phyloP scores from a whole-genome alignment of 1,140 invertebrate species.

The Ectropis grisescens region DNA sequence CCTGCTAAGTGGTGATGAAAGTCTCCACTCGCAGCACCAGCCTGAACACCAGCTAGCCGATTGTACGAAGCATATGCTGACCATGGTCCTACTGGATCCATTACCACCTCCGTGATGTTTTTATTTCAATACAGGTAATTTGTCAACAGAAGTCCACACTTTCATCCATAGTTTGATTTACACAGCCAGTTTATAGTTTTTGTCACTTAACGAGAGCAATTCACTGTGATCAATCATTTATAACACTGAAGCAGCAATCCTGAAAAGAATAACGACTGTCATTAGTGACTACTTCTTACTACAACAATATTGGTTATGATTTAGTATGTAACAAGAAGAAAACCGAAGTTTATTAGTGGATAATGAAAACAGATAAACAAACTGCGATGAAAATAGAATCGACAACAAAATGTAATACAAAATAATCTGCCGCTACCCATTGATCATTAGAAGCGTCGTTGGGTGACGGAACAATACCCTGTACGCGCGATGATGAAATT shows the following conservation, averaged over 20 bases:
- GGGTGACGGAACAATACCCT: slow-evolving; percentile 47
- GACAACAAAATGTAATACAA: slow-evolving; percentile 40
- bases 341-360: too few relatives aligned
- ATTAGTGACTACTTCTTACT: too few relatives aligned
- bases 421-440: slow-evolving; percentile 54
- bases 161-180: slow-evolving; percentile 62
- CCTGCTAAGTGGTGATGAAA: slow-evolving; percentile 75
- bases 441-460: slow-evolving; percentile 59
- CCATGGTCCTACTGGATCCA: slow-evolving; percentile 87
- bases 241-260: slow-evolving; percentile 18
- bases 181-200: slow-evolving; percentile 25
- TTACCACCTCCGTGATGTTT: slow-evolving; percentile 68
- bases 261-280: slow-evolving; percentile 29
- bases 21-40: slow-evolving; percentile 72
- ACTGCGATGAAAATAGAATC: too few relatives aligned
- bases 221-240: slow-evolving; percentile 3
- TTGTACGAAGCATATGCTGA: slow-evolving; percentile 81
- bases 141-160: slow-evolving; percentile 64
- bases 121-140: slow-evolving; percentile 51
- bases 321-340: too few relatives aligned
- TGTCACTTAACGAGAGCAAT: slow-evolving; percentile 48
- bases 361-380: too few relatives aligned
- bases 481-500: too few relatives aligned
- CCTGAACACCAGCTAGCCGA: slow-evolving; percentile 75
- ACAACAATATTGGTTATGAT: too few relatives aligned